Conservation (phyloP, 37 sponge, comb jelly and placozoan genomes). For the Chondrilla cf. caribensis region DNA sequence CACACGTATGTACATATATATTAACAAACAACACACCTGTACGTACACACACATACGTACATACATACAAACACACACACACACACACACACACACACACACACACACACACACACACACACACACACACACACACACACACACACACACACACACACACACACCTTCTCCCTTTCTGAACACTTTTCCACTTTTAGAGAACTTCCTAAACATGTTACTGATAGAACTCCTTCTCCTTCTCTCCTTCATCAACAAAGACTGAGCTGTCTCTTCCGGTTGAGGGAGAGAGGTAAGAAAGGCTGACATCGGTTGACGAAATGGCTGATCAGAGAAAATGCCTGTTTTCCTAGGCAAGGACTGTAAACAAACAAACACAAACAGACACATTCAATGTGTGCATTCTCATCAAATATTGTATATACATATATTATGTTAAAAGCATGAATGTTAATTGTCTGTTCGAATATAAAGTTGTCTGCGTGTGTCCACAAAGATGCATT, state of each 20-base stretch:
- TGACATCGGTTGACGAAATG: not conserved
- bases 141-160: constrained; percentile 38
- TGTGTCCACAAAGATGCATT: too few species aligned
- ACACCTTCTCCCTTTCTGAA: constrained; percentile 43
- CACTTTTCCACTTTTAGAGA: not conserved
- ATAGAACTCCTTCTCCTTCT: constrained; percentile 25
- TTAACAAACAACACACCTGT: not conserved
- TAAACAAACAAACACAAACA: not conserved
- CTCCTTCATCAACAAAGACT: constrained; percentile 33
- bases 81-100: constrained; percentile 37
- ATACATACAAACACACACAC: constrained; percentile 30
- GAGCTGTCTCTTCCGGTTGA: constrained; percentile 44
- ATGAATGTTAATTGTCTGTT: not conserved
- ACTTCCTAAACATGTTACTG: constrained; percentile 27
- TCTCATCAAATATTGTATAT: not conserved
- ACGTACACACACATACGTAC: not conserved
- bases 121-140: constrained; percentile 36
- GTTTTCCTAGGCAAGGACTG: not conserved
- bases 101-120: constrained; percentile 36
- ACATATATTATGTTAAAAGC: not conserved
- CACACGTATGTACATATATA: not conserved
- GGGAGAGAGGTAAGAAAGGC: constrained; percentile 37
- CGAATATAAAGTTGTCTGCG: too few species aligned
- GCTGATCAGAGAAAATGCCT: not conserved
- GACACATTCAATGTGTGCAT: not conserved